phyloP scores from a whole-genome alignment of 1,140 invertebrate genomes.

The Anthonomus grandis region DNA sequence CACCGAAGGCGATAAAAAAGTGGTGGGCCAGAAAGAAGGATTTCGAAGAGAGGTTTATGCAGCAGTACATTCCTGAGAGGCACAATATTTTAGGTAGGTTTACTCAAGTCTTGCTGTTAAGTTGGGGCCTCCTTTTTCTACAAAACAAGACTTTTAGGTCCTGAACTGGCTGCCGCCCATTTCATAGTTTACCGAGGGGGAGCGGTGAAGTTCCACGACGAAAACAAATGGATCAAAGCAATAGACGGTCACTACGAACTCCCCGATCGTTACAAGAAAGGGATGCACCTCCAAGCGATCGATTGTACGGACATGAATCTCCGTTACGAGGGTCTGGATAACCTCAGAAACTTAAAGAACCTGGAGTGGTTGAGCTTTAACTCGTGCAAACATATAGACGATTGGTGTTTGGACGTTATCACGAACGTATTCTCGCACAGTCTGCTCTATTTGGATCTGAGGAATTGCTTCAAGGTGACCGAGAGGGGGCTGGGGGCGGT shows the following conservation, averaged over 20 bases:
- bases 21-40: slow-evolving; percentile 50
- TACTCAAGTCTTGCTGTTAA: not conserved
- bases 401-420: slow-evolving; percentile 73
- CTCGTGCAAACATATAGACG: slow-evolving; percentile 64
- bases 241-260: slow-evolving; percentile 53
- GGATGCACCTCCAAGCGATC: slow-evolving; percentile 62
- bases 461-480: slow-evolving; percentile 63
- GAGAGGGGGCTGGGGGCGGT: slow-evolving; percentile 63
- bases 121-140: not conserved
- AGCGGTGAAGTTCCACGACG: slow-evolving; percentile 62
- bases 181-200: slow-evolving; percentile 67
- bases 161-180: slow-evolving; percentile 69
- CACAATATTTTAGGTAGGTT: slow-evolving; percentile 56
- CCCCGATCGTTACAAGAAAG: slow-evolving; percentile 54
- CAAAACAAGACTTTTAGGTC: slow-evolving; percentile 50
- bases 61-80: slow-evolving; percentile 51
- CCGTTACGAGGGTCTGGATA: slow-evolving; percentile 69
- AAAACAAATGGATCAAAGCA: slow-evolving; percentile 57
- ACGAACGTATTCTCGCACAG: slow-evolving; percentile 54
- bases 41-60: slow-evolving; percentile 43
- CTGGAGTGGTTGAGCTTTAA: slow-evolving; percentile 65
- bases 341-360: slow-evolving; percentile 58
- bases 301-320: slow-evolving; percentile 62
- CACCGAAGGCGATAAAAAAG: slow-evolving; percentile 43
- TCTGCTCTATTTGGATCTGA: slow-evolving; percentile 72